Conservation (phyloP, 2,797 vertebrate species). For the Pangasius larnaudii region DNA sequence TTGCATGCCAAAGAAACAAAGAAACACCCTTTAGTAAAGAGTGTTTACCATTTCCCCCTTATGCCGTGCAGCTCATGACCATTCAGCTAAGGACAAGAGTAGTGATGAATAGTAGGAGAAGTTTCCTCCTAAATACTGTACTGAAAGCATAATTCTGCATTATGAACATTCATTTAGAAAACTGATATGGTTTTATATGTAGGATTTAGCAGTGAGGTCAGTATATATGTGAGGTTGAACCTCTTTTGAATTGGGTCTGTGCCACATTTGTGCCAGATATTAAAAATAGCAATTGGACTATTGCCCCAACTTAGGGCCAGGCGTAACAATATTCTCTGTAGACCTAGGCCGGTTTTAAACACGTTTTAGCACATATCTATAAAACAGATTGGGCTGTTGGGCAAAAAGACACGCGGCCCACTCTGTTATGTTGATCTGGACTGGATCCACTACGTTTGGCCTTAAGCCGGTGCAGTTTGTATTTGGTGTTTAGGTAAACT, state of each 20-base stretch:
- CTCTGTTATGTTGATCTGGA: background rate
- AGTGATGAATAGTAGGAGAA: background rate
- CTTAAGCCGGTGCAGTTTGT: background rate
- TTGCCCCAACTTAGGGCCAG: background rate
- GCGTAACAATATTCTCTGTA: background rate
- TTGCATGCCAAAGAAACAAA: background rate
- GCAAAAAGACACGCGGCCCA: no score
- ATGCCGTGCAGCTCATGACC: background rate
- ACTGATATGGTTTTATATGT: background rate
- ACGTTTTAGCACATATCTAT: background rate
- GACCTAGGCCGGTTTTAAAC: background rate
- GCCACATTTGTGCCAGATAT: background rate
- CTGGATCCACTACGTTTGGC: background rate
- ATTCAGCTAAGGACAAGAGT: background rate
- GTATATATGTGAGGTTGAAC: background rate
- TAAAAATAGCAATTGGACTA: background rate
- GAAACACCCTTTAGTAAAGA: background rate
- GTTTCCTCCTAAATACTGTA: background rate
- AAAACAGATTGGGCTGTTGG: background rate
- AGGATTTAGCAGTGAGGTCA: background rate
- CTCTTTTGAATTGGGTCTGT: background rate
- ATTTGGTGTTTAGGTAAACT: background rate
- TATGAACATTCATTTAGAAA: background rate
- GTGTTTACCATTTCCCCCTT: background rate
- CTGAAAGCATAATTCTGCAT: background rate